Base-by-base conservation (phyloP, 1,140 invertebrate species). In the Magallana gigas region DNA sequence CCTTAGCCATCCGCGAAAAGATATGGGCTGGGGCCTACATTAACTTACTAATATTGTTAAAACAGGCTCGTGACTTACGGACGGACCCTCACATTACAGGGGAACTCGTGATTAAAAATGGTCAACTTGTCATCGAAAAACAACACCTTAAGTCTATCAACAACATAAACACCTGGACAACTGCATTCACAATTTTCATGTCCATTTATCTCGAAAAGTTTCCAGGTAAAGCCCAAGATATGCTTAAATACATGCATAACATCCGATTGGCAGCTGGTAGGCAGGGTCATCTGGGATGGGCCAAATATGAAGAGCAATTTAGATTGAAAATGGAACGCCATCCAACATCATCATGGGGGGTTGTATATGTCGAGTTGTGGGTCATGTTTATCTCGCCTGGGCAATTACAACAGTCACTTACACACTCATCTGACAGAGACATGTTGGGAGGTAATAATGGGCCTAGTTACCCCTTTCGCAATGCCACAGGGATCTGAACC, bases 221-320 rank as follows among this genome's bases (percentile, higher is more conserved):
- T 2, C 57, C 83, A 16, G 23, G 16, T 9, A 87, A 87, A 62
- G 57, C 62, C 29, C 56, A 48, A 57, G 83, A 87, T n/a, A 8
- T 84, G 11, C 6, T 84, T 12, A 84, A 87, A 84, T 87, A 87
- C 23, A 76, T 84, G 68, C 82, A 87, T 14, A 60, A 56, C n/a
- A 83, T 87, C 14, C 59, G 83, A 76, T n/a, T 84, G 8, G 60
- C 82, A 8, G 68, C 83, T 8, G 8, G 5, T 60, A 84, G 87
- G n/a, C 57, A 57, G 5, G n/a, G 60, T 48, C 18, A 18, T 81
- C 9, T 6, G 8, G 87, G 83, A 1, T 87, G 83, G 87, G 57
- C 80, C n/a, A 9, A 81, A 56, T 87, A 81, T 62, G 68, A 81
- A 8, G 87, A 85, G 23, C 64, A 84, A 56, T 87, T 84, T 58